These are phyloP conservation scores for Hiodon alosoides DNA, from an alignment of 2,113 vertebrate species.

Conservation along the genomic window DNA sequence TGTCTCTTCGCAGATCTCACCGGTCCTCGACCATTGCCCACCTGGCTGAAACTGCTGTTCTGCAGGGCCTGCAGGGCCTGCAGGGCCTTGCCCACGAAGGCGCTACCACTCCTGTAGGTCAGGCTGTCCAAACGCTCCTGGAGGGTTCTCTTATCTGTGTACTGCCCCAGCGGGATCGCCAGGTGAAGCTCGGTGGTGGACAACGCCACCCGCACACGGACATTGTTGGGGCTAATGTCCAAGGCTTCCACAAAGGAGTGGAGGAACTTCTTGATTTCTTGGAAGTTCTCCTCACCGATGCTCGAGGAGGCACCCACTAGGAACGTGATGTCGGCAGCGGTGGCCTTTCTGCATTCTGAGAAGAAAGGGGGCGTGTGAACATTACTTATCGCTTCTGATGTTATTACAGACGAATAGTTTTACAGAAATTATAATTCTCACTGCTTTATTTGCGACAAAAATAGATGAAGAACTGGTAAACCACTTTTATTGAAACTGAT, in stretches of 20 bases:
- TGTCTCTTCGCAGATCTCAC: background rate
- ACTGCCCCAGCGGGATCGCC: constrained; percentile 65
- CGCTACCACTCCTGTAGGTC: constrained; percentile 51
- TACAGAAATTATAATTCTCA: background rate
- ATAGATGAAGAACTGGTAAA: background rate
- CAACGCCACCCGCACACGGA: constrained; percentile 66
- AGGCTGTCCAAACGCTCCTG: constrained; percentile 55
- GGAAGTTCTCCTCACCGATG: constrained; percentile 57
- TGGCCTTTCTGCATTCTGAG: constrained; percentile 64
- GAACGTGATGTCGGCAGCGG: constrained; percentile 69
- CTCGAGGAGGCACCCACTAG: constrained; percentile 70
- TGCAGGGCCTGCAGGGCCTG: constrained; percentile 59
- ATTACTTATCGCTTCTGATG: background rate
- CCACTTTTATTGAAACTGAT: background rate
- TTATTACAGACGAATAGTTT: background rate
- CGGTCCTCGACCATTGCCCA: constrained; percentile 50
- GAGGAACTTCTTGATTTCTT: constrained; percentile 63
- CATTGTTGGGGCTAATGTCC: constrained; percentile 57
- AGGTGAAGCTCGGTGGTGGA: constrained; percentile 54
- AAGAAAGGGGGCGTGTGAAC: background rate
- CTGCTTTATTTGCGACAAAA: too few species aligned
- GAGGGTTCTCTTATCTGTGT: constrained; percentile 52
- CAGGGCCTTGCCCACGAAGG: constrained; percentile 58
- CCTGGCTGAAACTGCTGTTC: constrained; percentile 51
- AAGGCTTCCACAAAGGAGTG: constrained; percentile 53